Evolutionary conservation across 30 jellyfish, hydroid and myxozoan genomes (phyloP).

Genomic region (Hydractinia echinata): DNA sequence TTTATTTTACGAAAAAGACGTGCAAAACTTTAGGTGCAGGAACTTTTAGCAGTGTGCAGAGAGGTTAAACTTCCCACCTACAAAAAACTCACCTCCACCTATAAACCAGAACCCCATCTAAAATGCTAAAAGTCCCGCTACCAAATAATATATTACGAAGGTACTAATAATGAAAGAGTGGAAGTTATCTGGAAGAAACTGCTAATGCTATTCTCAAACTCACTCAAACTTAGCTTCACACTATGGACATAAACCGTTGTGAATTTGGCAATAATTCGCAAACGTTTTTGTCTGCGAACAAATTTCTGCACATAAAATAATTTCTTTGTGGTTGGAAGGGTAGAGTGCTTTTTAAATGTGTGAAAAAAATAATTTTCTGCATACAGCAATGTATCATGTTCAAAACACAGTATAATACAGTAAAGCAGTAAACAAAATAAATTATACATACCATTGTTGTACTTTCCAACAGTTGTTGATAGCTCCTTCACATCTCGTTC

Average conservation of each 20-base stretch:
- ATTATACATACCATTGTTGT: background rate
- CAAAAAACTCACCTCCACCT: too few species aligned
- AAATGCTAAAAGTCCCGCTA: background rate
- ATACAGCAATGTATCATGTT: too few species aligned
- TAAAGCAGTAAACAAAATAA: background rate
- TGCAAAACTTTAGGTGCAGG: too few species aligned
- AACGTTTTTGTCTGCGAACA: too few species aligned
- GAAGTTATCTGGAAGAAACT: background rate
- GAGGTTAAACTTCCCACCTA: too few species aligned
- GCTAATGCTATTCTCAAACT: background rate
- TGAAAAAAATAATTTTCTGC: too few species aligned
- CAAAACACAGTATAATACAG: too few species aligned
- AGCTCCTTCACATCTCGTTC: conserved; percentile 28
- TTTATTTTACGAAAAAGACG: too few species aligned
- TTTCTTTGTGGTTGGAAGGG: too few species aligned
- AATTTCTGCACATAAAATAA: too few species aligned
- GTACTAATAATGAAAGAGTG: background rate
- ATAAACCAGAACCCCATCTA: background rate
- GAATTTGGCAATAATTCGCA: background rate
- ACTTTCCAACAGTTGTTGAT: background rate
- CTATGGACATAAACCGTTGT: background rate
- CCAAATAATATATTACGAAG: background rate
- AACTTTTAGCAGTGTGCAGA: too few species aligned
- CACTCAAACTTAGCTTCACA: background rate
- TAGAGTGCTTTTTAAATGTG: too few species aligned